phyloP scores from a whole-genome alignment of 2,797 vertebrate genomes.

The Crocodylus rhombifer region DNA sequence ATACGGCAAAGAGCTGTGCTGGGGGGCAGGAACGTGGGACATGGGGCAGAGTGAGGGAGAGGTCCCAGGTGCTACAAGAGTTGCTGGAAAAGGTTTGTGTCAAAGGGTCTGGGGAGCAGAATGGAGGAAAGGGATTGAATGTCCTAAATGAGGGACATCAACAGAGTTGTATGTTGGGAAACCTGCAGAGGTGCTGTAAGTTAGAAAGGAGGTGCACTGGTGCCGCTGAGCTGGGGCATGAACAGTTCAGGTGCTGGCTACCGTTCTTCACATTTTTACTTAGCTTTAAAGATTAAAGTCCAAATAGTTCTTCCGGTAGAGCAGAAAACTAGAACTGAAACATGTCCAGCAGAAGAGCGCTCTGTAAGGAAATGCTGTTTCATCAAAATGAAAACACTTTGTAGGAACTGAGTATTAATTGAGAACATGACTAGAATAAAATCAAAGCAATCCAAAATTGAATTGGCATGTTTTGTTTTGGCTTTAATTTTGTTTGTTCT shows the following conservation, averaged over 20 bases:
- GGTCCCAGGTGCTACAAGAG: neutral
- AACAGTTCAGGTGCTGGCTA: neutral
- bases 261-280: neutral
- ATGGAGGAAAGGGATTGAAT: neutral
- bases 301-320: neutral
- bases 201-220: neutral
- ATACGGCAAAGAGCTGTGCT: neutral
- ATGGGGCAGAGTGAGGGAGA: neutral
- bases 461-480: neutral
- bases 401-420: neutral
- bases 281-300: neutral
- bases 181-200: neutral
- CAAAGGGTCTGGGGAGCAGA: neutral
- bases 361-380: neutral
- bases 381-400: neutral
- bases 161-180: neutral
- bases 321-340: neutral
- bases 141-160: neutral
- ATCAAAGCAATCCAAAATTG: neutral
- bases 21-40: neutral
- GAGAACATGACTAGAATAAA: neutral
- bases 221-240: too few relatives aligned
- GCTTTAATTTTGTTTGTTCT: neutral
- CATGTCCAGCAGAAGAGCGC: too few relatives aligned
- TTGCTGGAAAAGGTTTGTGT: neutral